A percentile compares a stretch with the other conserved stretches of the same genome.
phyloP scores from a whole-genome alignment of 1,140 invertebrate species.

The Conus ventricosus region DNA sequence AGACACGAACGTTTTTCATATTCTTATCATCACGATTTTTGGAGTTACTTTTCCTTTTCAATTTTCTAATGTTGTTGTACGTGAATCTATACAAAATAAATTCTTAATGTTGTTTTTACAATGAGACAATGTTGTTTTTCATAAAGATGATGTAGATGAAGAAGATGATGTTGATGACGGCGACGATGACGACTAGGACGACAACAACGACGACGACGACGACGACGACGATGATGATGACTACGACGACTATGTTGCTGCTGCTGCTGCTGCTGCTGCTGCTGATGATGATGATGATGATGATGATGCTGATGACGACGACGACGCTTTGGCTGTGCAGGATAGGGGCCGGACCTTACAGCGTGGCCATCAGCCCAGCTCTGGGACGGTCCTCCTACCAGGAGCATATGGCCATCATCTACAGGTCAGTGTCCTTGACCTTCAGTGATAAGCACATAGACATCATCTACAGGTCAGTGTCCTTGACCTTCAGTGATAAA shows the following conservation, averaged over 20 bases:
- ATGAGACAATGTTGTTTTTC: neutral
- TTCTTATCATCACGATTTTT: too few species aligned
- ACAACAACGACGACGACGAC: neutral
- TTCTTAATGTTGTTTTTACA: neutral
- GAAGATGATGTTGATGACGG: neutral
- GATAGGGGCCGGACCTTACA: neutral
- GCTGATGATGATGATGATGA: too few species aligned
- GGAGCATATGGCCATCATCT: conserved; percentile 36
- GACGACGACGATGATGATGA: too few species aligned
- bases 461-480: too few species aligned
- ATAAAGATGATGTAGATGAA: neutral
- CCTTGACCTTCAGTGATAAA: too few species aligned
- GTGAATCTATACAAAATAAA: neutral
- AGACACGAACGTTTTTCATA: too few species aligned
- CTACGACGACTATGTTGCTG: too few species aligned
- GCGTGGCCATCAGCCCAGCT: conserved; percentile 4
- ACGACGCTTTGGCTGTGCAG: neutral
- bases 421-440: conserved; percentile 20
- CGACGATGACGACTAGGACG: neutral
- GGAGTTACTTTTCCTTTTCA: too few species aligned
- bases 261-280: too few species aligned
- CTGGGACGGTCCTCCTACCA: conserved; percentile 34
- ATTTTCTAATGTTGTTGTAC: neutral
- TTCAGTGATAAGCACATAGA: too few species aligned
- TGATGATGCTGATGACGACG: too few species aligned